Base-by-base conservation (phyloP, 2,797 vertebrate species). In the Apogon hyalosoma region DNA sequence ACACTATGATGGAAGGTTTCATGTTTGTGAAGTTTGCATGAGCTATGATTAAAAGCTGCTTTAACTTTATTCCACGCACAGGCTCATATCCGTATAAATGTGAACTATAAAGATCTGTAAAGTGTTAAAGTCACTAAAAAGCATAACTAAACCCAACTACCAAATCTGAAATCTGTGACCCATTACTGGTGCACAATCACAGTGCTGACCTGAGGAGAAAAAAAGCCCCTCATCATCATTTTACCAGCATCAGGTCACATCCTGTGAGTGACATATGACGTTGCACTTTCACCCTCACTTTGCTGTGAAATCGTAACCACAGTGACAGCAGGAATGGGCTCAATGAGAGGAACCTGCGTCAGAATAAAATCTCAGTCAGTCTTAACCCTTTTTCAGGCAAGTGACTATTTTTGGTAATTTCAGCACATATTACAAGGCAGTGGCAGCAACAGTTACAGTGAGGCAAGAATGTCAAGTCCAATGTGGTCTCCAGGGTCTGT, bases 171-270 rank as follows among this genome's bases (percentile, higher is more conserved):
- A 3, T 1, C 11, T 4, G 6, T 38, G 9, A 1, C 15, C 3
- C 7, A 12, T 24, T 42, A 2, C 15, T 15, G 42, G 7, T 53
- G 24, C 40, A 56, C 43, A 59, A 19, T 19, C 15, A 47, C 38
- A 39, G 2, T 0, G 43, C 33, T 69, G 59, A 63, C 47, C 12
- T 49, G 0, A 3, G 4, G 6, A 42, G 33, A 66, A 57, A 6
- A 47, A 53, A 12, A 47, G 10, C 8, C 0, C 3, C 12, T 7
- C 18, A 16, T 52, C 28, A 6, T 51, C 16, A 9, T 43, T 65
- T 75, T 16, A 14, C 0, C 41, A 46, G 14, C 10, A 18, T 9
- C 2, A 68, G 41, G 41, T 38, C 54, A 64, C 60, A 59, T 66
- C 70, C 67, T 75, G 55, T 61, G 28, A 59, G 21, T 48, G 39